Base-by-base conservation (phyloP, 2,113 vertebrate species). In the Anolis sagrei region DNA sequence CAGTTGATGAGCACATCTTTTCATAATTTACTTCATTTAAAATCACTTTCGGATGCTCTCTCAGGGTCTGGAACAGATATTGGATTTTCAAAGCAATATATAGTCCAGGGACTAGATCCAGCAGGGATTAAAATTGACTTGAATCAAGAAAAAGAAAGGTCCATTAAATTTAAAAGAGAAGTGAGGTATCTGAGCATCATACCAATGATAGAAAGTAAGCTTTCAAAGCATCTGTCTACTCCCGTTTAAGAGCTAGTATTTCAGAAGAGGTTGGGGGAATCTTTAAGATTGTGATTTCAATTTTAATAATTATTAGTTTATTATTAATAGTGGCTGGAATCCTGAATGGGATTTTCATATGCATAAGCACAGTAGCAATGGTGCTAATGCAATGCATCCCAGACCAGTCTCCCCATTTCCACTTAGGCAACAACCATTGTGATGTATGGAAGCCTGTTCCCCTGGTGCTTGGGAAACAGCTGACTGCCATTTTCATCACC, bases 151-250 rank as follows among this genome's bases (percentile, higher is more conserved):
- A 76, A 76, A 66, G 39, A 23, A 66, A 76, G 13, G 36, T 76
- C 82, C 66, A 14, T 68, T 54, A 16, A 25, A 72, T 72, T n/a
- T 54, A 58, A 81, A 54, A 27, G 49, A 36, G 21, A 32, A 66
- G 66, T 51, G n/a, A 74, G 62, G 51, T 32, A 49, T 68, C 44
- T 76, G 19, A 51, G 61, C 13, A 9, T 9, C 23, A 44, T 49
- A 18, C 25, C 74, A 75, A 66, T 83, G 68, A 61, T 77, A 80
- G 73, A 90, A 34, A 39, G 88, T 76, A 54, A 81, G 68, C 36
- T 80, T 54, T 84, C 0, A 7, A 69, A 79, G 19, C 2, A 8
- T 36, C 49, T 72, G 32, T 49, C 14, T 34, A 49, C 29, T 69
- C 74, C n/a, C 32, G 78, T 79, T 87, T 85, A 79, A 27, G 23